These are phyloP conservation scores for Monomorium pharaonis DNA, from an alignment of 1,140 invertebrate species.

Conservation along the genomic window DNA sequence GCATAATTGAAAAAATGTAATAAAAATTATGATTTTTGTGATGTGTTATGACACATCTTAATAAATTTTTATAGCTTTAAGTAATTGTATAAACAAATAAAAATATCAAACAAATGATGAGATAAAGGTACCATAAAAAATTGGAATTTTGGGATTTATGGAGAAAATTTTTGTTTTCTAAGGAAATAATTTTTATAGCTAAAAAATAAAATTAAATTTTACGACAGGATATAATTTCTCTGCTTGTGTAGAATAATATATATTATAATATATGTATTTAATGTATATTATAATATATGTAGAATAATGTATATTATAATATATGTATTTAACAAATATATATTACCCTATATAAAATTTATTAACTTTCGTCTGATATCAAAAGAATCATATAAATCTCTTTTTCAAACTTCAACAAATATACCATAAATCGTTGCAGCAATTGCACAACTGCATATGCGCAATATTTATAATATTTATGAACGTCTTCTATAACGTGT, in stretches of 20 bases:
- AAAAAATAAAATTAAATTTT: not conserved
- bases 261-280: slow-evolving; percentile 2
- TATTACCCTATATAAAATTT: not conserved
- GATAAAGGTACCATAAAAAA: not conserved
- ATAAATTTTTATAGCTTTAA: not conserved
- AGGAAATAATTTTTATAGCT: not conserved
- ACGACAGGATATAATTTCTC: not conserved
- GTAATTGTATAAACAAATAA: not conserved
- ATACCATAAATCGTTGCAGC: not conserved
- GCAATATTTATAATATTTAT: not conserved
- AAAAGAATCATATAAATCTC: not conserved
- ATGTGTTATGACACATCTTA: not conserved
- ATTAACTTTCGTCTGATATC: not conserved
- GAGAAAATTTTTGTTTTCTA: slow-evolving; percentile 4
- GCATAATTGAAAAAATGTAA: not conserved
- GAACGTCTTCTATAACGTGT: not conserved
- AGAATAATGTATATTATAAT: not conserved
- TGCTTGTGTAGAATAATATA: too few species aligned
- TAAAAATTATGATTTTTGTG: too few species aligned
- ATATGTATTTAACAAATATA: not conserved
- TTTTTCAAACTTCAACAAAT: not conserved
- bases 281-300: not conserved
- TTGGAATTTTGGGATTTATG: not conserved
- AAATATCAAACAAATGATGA: not conserved
- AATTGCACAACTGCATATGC: slow-evolving; percentile 34